Evolutionary conservation across 2,888 invertebrate species (phyloP).

Genomic region (Drosophila nigricruria): DNA sequence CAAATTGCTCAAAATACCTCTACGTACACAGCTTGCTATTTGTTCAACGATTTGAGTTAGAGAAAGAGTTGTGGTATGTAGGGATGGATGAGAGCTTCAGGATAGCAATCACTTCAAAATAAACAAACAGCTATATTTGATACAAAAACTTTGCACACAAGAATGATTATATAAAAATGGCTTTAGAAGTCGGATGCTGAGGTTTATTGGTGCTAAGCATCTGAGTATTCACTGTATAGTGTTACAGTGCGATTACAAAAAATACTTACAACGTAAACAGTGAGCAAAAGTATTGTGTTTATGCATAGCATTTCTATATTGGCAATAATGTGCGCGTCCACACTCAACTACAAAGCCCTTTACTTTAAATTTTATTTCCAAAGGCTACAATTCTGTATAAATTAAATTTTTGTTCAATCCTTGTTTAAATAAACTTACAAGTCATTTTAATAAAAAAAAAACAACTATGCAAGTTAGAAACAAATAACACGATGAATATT

Average conservation of each 20-base stretch:
- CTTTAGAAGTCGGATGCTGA: constrained; percentile 76
- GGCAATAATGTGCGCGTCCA: constrained; percentile 54
- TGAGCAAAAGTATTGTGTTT: constrained; percentile 58
- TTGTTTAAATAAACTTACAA: constrained; percentile 61
- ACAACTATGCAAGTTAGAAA: constrained; percentile 61
- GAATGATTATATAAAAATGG: constrained; percentile 59
- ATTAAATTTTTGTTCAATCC: constrained; percentile 53
- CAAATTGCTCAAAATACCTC: constrained; percentile 68
- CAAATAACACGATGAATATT: constrained; percentile 47
- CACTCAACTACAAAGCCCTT: constrained; percentile 35
- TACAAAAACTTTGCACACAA: constrained; percentile 60
- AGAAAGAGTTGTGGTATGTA: constrained; percentile 40
- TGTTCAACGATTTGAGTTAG: constrained; percentile 42
- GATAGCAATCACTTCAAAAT: constrained; percentile 59
- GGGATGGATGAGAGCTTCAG: constrained; percentile 28
- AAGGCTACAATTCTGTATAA: constrained; percentile 52
- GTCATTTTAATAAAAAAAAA: constrained; percentile 75
- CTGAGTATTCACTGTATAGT: constrained; percentile 59
- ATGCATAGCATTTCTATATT: constrained; percentile 71
- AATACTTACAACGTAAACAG: constrained; percentile 37
- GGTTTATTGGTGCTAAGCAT: constrained; percentile 74
- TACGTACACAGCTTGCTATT: constrained; percentile 51
- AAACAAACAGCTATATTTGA: constrained; percentile 74
- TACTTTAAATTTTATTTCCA: constrained; percentile 33
- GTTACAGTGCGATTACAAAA: constrained; percentile 35